These are phyloP conservation scores for Onychomys arenicola DNA, from an alignment of 2,797 vertebrate species.

Conservation along the genomic window DNA sequence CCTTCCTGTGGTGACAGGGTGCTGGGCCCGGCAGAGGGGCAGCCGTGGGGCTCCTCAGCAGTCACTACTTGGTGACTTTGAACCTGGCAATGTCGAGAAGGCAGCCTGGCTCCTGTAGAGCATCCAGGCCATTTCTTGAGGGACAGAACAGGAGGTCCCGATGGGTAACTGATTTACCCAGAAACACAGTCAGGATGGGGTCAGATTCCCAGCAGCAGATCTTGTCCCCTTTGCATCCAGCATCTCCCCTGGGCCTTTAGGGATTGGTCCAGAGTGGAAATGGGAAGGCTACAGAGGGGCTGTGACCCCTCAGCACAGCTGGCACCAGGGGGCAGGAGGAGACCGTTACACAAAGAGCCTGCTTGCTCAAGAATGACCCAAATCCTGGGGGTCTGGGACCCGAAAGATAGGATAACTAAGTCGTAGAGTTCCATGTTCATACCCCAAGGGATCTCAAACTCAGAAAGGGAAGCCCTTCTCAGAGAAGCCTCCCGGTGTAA, in stretches of 20 bases:
- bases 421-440: neutral
- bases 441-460: neutral
- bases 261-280: neutral
- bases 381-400: neutral
- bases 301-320: neutral
- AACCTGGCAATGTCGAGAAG: constrained; percentile 73
- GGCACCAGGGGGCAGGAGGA: constrained; percentile 64
- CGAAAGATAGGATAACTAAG: neutral
- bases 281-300: neutral
- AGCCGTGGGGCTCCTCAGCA: constrained; percentile 25
- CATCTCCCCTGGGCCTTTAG: neutral
- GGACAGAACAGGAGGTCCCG: constrained; percentile 12
- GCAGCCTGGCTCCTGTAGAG: constrained; percentile 60
- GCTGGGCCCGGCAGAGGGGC: constrained; percentile 55
- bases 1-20: constrained; percentile 69
- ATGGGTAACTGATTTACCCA: constrained; percentile 10
- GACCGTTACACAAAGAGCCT: constrained; percentile 11
- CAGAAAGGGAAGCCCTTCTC: constrained; percentile 52
- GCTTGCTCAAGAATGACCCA: constrained; percentile 34
- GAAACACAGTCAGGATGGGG: constrained; percentile 21
- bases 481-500: constrained; percentile 62
- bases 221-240: neutral
- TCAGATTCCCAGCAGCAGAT: neutral
- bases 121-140: constrained; percentile 31
- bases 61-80: constrained; percentile 83